Evolutionary conservation across 1,140 invertebrate species (phyloP).

Genomic region (Drosophila sucinea): DNA sequence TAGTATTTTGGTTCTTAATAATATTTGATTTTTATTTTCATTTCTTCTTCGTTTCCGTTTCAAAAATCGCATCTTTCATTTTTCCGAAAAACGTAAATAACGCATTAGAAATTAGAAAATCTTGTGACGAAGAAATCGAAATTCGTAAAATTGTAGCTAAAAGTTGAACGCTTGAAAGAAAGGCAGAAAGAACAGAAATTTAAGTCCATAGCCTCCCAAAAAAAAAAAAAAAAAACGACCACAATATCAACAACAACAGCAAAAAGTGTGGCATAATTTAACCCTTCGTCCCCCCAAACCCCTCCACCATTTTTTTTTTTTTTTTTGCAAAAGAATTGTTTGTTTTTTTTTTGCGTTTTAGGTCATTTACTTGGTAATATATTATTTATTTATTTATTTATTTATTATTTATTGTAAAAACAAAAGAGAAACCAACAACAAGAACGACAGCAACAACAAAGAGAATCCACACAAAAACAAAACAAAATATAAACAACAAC

Average conservation of each 20-base stretch:
- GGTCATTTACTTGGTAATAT: conserved; percentile 78
- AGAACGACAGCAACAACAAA: conserved; percentile 32
- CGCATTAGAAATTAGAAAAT: conserved; percentile 9
- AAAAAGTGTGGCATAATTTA: conserved; percentile 8
- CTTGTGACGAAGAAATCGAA: conserved; percentile 29
- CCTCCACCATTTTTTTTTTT: not conserved
- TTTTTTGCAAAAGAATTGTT: conserved; percentile 44
- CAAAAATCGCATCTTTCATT: conserved; percentile 43
- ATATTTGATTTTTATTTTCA: conserved; percentile 7
- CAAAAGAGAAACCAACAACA: conserved; percentile 59
- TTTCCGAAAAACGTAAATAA: conserved; percentile 63
- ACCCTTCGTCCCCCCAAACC: not conserved
- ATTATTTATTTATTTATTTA: conserved; percentile 81
- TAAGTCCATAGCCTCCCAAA: not conserved
- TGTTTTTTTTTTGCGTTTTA: conserved; percentile 76
- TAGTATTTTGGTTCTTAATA: conserved; percentile 46
- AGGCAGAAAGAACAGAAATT: conserved; percentile 61
- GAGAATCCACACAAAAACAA: conserved; percentile 47
- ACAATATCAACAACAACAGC: conserved; percentile 1
- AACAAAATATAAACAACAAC: conserved; percentile 34
- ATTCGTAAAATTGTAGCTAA: conserved; percentile 68
- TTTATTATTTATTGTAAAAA: conserved; percentile 80
- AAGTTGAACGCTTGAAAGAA: conserved; percentile 80
- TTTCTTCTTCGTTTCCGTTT: conserved; percentile 47
- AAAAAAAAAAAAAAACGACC: conserved; percentile 29